A percentile compares a stretch with the other conserved stretches of the same genome.
Conservation (phyloP, 2,113 vertebrate species). For the Polypterus bichir region DNA sequence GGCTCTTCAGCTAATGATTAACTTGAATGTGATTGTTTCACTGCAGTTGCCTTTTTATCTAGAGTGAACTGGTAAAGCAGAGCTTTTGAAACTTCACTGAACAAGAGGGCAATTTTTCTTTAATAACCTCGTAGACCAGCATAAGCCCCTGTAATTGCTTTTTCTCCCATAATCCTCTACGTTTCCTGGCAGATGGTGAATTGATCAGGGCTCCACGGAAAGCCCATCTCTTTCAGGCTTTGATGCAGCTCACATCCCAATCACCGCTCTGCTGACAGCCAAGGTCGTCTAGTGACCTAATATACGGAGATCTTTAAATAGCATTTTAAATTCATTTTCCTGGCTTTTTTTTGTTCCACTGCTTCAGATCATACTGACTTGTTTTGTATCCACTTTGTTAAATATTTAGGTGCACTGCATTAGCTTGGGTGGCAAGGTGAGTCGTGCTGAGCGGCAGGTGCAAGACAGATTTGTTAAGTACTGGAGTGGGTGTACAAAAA, state of each 20-base stretch:
- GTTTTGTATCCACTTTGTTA: no score
- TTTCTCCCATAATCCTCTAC: slow-evolving; percentile 14
- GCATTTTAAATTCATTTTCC: neutral
- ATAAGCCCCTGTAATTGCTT: slow-evolving; percentile 23
- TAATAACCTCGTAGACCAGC: slow-evolving; percentile 19
- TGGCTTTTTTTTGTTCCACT: neutral
- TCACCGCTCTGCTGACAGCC: neutral
- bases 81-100: slow-evolving; percentile 30
- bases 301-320: neutral
- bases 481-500: no score
- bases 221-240: neutral
- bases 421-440: no score
- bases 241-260: neutral
- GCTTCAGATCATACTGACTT: no score
- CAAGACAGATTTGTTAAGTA: no score
- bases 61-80: no score
- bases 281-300: neutral
- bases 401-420: no score
- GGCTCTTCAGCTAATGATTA: no score
- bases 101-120: slow-evolving; percentile 7
- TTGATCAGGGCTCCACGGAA: slow-evolving; percentile 4
- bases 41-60: no score
- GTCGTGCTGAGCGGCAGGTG: no score
- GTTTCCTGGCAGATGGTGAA: slow-evolving; percentile 11
- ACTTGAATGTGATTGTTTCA: no score